Evolutionary conservation across 2,797 vertebrate species (phyloP), one percentile per base, ranked within the genome.

Genomic region (Melanotaenia trifasciata): DNA sequence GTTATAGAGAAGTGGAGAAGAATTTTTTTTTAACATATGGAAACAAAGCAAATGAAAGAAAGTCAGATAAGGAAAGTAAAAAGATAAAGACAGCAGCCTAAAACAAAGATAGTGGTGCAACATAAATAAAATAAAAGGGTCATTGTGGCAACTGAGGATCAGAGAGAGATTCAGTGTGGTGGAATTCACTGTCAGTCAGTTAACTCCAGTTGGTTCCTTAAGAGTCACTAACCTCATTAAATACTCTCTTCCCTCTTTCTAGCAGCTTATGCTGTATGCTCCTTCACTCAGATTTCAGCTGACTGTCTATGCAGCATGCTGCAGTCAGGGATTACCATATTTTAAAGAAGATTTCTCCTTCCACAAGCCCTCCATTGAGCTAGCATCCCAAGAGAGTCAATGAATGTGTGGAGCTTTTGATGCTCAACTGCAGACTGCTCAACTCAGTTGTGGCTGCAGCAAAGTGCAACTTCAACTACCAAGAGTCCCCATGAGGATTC

Each of bases 171-270:
- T 62, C 51, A 65, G 77, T 65, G 20, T 54, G 84, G 63, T 72
- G 43, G 79, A 71, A 79, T 79, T 76, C 58, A 72, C 38, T 67
- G 73, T 72, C 79, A 76, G 56, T 67, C 83, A 77, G 50, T 84
- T 86, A 75, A 68, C 80, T 79, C 73, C 67, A 80, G 72, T 83
- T 76, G 69, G 77, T 84, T 91, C 84, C 79, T 84, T 86, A 79
- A 91, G 90, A 91, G 92, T 91, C 89, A 78, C 87, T 83, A 92
- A 90, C 91, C 85, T 90, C 84, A 91, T 91, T 91, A 90, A 90
- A 90, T 60, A 67, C 70, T 32, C 76, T 81, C 69, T 81, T 65
- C 69, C 74, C 28, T 81, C 71, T 84, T 70, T 84, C 75, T 24
- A 45, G 84, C 61, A 83, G 86, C 87, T 92, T 92, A 94, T 57